Evolutionary conservation across 2,888 invertebrate species (phyloP).

Genomic region (Metellina segmentata): DNA sequence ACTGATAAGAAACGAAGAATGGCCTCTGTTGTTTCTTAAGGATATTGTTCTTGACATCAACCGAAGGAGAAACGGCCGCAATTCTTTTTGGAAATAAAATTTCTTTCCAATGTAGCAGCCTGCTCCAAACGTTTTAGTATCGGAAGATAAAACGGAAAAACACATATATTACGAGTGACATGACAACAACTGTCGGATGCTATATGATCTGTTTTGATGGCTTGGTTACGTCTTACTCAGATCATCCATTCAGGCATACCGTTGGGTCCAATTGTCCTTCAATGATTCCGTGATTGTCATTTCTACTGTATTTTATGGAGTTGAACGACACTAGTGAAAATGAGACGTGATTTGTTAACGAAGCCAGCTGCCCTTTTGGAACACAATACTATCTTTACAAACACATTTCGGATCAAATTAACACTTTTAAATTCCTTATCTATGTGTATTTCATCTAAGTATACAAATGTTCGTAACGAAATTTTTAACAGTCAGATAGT

Average conservation of each 20-base stretch:
- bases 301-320: neutral
- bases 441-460: no score
- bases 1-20: neutral
- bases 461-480: no score
- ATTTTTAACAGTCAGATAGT: no score
- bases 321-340: neutral
- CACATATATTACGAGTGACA: neutral
- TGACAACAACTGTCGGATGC: neutral
- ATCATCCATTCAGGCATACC: slow-evolving; percentile 19
- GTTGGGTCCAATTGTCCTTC: neutral
- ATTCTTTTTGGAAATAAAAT: slow-evolving; percentile 21
- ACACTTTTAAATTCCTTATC: no score
- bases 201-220: slow-evolving; percentile 17
- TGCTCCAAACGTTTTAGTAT: neutral
- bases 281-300: neutral
- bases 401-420: neutral
- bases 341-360: neutral
- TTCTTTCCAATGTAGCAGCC: neutral
- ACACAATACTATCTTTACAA: neutral
- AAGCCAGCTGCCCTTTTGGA: neutral
- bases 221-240: neutral
- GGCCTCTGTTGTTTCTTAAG: neutral
- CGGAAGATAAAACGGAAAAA: neutral
- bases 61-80: neutral
- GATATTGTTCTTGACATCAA: neutral